Conservation (phyloP, 1,140 invertebrate genomes). For the Aphaenogaster rudis region DNA sequence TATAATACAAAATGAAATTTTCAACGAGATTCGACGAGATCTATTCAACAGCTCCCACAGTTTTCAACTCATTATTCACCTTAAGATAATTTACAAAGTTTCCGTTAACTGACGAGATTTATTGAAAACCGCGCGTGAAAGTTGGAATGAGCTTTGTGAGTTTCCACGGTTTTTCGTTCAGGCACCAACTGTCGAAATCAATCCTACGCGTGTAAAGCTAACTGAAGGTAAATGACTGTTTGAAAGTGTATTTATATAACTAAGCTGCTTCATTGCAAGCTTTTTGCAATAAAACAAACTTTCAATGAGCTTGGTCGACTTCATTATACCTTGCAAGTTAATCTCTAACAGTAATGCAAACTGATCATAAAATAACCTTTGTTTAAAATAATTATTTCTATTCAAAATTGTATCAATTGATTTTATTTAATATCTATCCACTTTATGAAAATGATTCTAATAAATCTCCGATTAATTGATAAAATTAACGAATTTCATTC, state of each 20-base stretch:
- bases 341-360: conserved; percentile 11
- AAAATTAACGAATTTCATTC: not conserved
- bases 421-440: not conserved
- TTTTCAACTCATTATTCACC: conserved; percentile 19
- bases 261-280: conserved; percentile 34
- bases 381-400: not conserved
- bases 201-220: conserved; percentile 34
- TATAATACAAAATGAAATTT: not conserved
- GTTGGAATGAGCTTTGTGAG: conserved; percentile 19
- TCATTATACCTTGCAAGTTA: conserved; percentile 27
- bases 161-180: conserved; percentile 28
- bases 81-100: conserved; percentile 49
- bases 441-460: not conserved
- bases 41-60: not conserved
- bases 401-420: not conserved
- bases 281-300: conserved; percentile 46
- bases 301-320: conserved; percentile 5
- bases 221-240: conserved; percentile 51
- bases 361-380: not conserved
- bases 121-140: conserved; percentile 36
- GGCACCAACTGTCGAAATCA: conserved; percentile 34
- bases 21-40: not conserved
- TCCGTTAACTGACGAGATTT: not conserved
- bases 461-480: not conserved
- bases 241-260: conserved; percentile 51